Conservation (phyloP, 2,113 vertebrate genomes). For the Gymnobelideus leadbeateri region DNA sequence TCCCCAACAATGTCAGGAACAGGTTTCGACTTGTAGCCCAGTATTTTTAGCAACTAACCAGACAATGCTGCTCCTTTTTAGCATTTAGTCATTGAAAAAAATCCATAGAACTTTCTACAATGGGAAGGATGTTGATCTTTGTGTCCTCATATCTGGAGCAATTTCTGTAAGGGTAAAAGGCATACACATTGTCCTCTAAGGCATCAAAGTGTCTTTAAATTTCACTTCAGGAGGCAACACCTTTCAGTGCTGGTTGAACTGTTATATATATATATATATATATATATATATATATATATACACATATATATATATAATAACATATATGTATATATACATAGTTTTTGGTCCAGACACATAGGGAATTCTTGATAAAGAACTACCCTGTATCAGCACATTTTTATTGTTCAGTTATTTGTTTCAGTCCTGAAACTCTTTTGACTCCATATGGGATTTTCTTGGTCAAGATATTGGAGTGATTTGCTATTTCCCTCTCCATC, state of each 20-base stretch:
- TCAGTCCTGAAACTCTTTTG: too few relatives aligned
- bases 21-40: not conserved
- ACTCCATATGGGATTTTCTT: too few relatives aligned
- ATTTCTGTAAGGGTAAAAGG: not conserved
- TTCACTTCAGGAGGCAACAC: not conserved
- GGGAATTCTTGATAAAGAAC: too few relatives aligned
- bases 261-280: not conserved
- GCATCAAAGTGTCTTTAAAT: not conserved
- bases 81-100: not conserved
- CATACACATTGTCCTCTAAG: not conserved
- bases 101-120: not conserved
- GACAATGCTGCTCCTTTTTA: not conserved
- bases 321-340: not conserved
- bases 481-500: too few relatives aligned
- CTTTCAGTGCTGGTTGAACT: not conserved
- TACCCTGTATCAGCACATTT: too few relatives aligned
- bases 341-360: too few relatives aligned
- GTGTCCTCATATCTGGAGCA: not conserved
- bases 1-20: not conserved
- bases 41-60: not conserved
- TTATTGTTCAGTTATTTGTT: too few relatives aligned
- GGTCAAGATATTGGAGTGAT: too few relatives aligned
- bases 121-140: not conserved
- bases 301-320: too few relatives aligned
- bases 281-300: not conserved